phyloP scores from a whole-genome alignment of 1,140 invertebrate genomes.

The Bicyclus anynana region DNA sequence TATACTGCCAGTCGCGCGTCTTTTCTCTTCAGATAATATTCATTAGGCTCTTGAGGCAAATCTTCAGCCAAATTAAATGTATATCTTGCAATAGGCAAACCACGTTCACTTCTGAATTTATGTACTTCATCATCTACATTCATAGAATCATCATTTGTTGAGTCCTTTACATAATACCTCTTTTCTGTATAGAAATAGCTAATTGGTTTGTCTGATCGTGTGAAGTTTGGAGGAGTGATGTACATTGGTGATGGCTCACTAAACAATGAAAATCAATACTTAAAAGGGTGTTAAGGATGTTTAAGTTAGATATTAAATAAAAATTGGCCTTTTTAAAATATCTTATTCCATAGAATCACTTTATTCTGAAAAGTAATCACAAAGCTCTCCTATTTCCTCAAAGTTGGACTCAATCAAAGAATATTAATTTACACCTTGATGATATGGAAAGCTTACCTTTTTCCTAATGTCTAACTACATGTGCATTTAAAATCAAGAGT shows the following conservation, averaged over 20 bases:
- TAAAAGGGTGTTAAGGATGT: too few relatives aligned
- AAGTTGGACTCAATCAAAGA: too few relatives aligned
- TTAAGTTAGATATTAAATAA: too few relatives aligned
- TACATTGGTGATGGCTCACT: slow-evolving; percentile 80
- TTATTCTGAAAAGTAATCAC: too few relatives aligned
- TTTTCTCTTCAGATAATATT: slow-evolving; percentile 43
- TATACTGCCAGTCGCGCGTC: slow-evolving; percentile 65
- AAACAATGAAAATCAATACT: too few relatives aligned
- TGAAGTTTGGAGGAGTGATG: slow-evolving; percentile 86
- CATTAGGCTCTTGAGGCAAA: slow-evolving; percentile 77
- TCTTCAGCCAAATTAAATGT: slow-evolving; percentile 75
- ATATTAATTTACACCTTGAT: too few relatives aligned
- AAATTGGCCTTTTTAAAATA: too few relatives aligned
- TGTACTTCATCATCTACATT: slow-evolving; percentile 55
- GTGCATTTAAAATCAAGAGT: too few relatives aligned
- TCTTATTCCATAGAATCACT: too few relatives aligned
- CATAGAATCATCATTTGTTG: slow-evolving; percentile 34
- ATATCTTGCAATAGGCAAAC: slow-evolving; percentile 77
- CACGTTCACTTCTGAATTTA: slow-evolving; percentile 65
- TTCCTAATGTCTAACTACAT: too few relatives aligned
- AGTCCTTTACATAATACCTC: slow-evolving; percentile 32
- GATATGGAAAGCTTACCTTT: too few relatives aligned
- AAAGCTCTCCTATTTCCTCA: too few relatives aligned
- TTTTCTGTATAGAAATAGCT: slow-evolving; percentile 76
- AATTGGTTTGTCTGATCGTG: slow-evolving; percentile 84